Evolutionary conservation across 2,888 invertebrate species (phyloP), one percentile per base, ranked within the genome.

Genomic region (Sesamia inferens): DNA sequence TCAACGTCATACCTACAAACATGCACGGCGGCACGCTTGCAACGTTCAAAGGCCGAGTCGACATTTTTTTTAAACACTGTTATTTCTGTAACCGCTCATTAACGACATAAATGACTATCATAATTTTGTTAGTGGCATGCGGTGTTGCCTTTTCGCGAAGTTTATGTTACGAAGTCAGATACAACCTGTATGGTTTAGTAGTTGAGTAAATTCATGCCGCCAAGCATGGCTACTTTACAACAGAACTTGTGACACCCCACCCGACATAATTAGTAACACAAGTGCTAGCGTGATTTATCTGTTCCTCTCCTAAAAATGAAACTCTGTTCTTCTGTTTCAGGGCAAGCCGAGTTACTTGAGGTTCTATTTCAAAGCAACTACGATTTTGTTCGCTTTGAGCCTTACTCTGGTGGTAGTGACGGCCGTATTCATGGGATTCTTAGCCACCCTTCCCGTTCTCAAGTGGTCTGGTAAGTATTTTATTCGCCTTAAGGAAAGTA

Each of bases 381-480:
- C 92, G 22, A 89, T 92, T 71, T 83, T 94, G 64, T 88, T 95
- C 13, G 90, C 88, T 8, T 75, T 95, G 61, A 91, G 92, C 0
- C 55, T 93, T 4, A 90, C 91, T 0, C 80, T 95, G 58, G 91
- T 94, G 0, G 90, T 95, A 2, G 85, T 95, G 2, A 90, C 93
- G 0, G 90, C 90, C 19, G 89, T 96, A 0, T 95, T 95, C 72
- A 88, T 94, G 82, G 94, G 95, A 24, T 90, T 93, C 74, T 14
- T 93, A 14, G 92, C 92, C 8, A 91, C 95, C 0, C 62, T 94
- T 3, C 90, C 92, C 0, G 81, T 93, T 24, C 87, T 96, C 3
- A 92, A 91, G 71, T 95, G 93, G 93, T 91, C 94, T 82, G 81
- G 96, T 96, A 88, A 93, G 95, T 93, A 87, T 31, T 11, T 0